Percentiles rank a stretch among this genome's conserved stretches.
These are phyloP conservation scores for Chromobotia macracanthus DNA, from an alignment of 2,797 vertebrate genomes.

Conservation along the genomic window DNA sequence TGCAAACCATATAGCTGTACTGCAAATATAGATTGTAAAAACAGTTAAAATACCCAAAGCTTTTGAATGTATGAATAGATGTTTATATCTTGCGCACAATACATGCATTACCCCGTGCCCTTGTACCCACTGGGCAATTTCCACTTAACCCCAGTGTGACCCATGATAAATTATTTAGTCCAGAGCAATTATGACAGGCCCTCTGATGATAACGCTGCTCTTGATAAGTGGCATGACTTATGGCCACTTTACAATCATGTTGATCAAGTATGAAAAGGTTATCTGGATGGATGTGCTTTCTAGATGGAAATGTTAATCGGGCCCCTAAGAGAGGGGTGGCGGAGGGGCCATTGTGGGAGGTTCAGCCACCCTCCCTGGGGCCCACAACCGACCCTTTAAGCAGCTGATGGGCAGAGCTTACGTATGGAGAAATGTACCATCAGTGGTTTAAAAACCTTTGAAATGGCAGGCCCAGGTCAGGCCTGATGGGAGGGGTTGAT, in stretches of 20 bases:
- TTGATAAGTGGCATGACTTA: constrained; percentile 57
- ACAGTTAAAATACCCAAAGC: constrained; percentile 10
- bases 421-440: constrained; percentile 43
- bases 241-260: constrained; percentile 53
- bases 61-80: constrained; percentile 37
- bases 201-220: constrained; percentile 61
- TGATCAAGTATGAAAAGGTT: constrained; percentile 74
- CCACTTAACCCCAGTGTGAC: constrained; percentile 53
- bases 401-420: constrained; percentile 33
- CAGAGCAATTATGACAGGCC: constrained; percentile 51
- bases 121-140: constrained; percentile 45
- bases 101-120: constrained; percentile 4
- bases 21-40: constrained; percentile 25
- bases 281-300: constrained; percentile 78
- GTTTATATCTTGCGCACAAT: constrained; percentile 34
- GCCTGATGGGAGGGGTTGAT: constrained; percentile 21
- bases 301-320: constrained; percentile 84
- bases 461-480: constrained; percentile 40
- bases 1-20: not conserved
- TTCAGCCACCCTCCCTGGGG: constrained; percentile 51
- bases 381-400: constrained; percentile 43
- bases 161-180: constrained; percentile 59
- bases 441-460: constrained; percentile 45
- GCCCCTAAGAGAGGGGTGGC: constrained; percentile 69
- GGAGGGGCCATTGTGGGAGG: constrained; percentile 54